Evolutionary conservation across 2,113 vertebrate genomes (phyloP).

Genomic region (Oryzias melastigma): DNA sequence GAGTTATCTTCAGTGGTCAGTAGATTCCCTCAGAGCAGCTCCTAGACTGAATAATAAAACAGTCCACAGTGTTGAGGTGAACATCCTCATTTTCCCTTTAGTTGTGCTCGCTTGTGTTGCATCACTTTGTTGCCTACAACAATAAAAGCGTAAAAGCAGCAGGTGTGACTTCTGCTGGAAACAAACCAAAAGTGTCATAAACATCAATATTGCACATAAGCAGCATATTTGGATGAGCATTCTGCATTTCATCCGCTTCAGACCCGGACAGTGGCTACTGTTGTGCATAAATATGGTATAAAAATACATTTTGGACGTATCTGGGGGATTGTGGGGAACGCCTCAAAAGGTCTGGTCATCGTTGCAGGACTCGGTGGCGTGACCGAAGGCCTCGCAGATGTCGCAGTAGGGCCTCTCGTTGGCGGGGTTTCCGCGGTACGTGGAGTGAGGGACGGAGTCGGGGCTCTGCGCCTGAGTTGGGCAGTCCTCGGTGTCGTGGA

Average conservation of each 20-base stretch:
- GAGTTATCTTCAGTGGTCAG: too few species aligned
- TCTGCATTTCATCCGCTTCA: constrained; percentile 26
- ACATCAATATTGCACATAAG: constrained; percentile 64
- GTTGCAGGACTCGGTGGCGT: constrained; percentile 89
- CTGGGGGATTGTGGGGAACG: constrained; percentile 12
- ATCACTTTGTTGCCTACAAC: constrained; percentile 12
- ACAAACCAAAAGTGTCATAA: constrained; percentile 30
- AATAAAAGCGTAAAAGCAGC: constrained; percentile 24
- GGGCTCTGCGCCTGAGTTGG: constrained; percentile 91
- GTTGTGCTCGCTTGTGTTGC: constrained; percentile 27
- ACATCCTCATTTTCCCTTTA: constrained; percentile 21
- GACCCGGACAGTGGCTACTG: constrained; percentile 38
- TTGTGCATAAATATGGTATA: constrained; percentile 66
- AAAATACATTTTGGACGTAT: constrained; percentile 68
- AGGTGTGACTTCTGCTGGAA: constrained; percentile 1
- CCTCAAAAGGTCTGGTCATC: constrained; percentile 93
- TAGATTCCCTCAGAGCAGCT: constrained; percentile 3
- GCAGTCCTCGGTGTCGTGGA: constrained; percentile 95
- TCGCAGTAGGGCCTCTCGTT: constrained; percentile 92
- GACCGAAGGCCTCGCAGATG: constrained; percentile 93
- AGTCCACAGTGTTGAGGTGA: constrained; percentile 20
- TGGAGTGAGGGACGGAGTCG: constrained; percentile 87
- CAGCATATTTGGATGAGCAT: constrained; percentile 62
- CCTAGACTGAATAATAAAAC: constrained; percentile 3
- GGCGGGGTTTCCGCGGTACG: constrained; percentile 84